phyloP scores from a whole-genome alignment of 2,797 vertebrate genomes.

The Schizothorax lantsangensis region DNA sequence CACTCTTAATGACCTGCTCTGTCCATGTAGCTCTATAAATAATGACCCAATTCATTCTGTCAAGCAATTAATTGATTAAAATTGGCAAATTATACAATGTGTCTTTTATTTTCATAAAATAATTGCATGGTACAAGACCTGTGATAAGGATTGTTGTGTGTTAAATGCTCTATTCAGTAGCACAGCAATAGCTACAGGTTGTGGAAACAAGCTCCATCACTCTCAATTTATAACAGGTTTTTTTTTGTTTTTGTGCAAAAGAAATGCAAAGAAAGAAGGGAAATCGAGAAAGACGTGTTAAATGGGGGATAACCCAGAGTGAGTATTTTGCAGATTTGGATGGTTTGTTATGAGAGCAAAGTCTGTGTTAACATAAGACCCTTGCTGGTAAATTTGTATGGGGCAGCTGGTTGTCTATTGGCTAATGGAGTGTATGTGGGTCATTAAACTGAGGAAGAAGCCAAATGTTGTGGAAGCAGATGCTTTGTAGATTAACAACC shows the following conservation, averaged over 20 bases:
- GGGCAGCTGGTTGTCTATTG: constrained; percentile 14
- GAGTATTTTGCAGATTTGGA: background rate
- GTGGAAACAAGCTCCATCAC: background rate
- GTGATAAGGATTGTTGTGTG: background rate
- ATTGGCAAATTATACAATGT: constrained; percentile 29
- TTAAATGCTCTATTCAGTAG: background rate
- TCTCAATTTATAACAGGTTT: background rate
- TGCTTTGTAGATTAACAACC: background rate
- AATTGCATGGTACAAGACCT: background rate
- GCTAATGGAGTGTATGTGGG: constrained; percentile 20
- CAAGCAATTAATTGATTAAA: constrained; percentile 3
- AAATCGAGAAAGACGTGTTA: background rate
- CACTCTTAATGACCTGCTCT: background rate
- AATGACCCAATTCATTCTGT: background rate
- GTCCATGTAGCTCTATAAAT: constrained; percentile 10
- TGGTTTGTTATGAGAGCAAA: constrained; percentile 23
- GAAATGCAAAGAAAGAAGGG: background rate
- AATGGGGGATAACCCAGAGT: background rate
- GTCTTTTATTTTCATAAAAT: constrained; percentile 12
- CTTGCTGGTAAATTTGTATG: background rate
- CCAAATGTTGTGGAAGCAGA: constrained; percentile 3
- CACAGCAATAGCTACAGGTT: too few species aligned
- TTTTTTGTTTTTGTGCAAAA: background rate
- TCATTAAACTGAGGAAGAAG: background rate
- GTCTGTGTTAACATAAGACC: constrained; percentile 21